Percentiles rank a stretch among this genome's conserved stretches.
Conservation (phyloP, 2,888 invertebrate genomes). For the Andrena bucephala region DNA sequence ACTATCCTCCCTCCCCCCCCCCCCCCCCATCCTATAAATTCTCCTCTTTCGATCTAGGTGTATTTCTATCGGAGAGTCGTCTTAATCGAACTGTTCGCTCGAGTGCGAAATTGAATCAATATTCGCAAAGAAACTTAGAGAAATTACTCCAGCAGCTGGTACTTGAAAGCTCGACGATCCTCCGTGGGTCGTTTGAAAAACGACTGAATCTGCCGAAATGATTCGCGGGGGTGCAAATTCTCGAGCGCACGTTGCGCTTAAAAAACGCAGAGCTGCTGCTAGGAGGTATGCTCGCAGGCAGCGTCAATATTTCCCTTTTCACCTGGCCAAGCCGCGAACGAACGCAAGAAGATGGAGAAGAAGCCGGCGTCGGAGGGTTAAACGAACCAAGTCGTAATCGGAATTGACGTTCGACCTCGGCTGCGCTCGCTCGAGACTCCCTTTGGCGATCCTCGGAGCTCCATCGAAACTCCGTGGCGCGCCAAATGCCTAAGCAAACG, state of each 20-base stretch:
- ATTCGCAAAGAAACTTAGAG: too few relatives aligned
- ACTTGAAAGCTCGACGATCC: too few relatives aligned
- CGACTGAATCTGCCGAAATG: too few relatives aligned
- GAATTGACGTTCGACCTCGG: slow-evolving; percentile 67
- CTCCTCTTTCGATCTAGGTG: slow-evolving; percentile 9
- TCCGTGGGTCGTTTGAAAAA: too few relatives aligned
- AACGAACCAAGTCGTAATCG: slow-evolving; percentile 74
- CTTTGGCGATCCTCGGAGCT: slow-evolving; percentile 41
- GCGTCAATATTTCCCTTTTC: slow-evolving; percentile 44
- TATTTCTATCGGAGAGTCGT: not conserved
- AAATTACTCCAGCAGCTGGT: too few relatives aligned
- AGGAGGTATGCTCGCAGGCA: not conserved
- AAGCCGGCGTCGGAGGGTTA: slow-evolving; percentile 64
- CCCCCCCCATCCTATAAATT: not conserved
- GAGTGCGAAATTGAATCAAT: not conserved
- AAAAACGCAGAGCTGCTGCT: slow-evolving; percentile 5
- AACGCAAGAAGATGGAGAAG: slow-evolving; percentile 50
- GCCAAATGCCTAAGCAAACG: slow-evolving; percentile 51
- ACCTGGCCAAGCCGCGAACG: slow-evolving; percentile 20
- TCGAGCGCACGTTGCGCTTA: not conserved
- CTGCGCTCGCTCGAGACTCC: slow-evolving; percentile 33
- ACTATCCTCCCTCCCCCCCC: slow-evolving; percentile 41
- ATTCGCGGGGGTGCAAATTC: not conserved
- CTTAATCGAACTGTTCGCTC: not conserved
- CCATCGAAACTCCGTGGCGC: slow-evolving; percentile 34